These are phyloP conservation scores for Ectobius pallidus DNA, from an alignment of 2,888 invertebrate species.

Conservation along the genomic window DNA sequence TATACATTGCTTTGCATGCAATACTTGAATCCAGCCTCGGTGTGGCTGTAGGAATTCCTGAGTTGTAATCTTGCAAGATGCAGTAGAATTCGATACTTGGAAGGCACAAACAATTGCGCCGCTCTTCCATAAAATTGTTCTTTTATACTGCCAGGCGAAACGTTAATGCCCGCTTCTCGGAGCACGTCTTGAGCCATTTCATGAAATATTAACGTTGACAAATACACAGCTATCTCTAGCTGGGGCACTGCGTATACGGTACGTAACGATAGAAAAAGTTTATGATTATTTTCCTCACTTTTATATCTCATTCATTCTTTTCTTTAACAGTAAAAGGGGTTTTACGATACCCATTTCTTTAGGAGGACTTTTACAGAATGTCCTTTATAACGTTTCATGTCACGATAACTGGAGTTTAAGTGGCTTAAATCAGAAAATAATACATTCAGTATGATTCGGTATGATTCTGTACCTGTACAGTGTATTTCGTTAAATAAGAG, in stretches of 20 bases:
- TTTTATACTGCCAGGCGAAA: background rate
- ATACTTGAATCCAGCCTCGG: too few species aligned
- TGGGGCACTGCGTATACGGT: background rate
- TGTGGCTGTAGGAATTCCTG: too few species aligned
- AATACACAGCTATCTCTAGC: background rate
- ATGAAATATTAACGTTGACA: slow-evolving; percentile 16
- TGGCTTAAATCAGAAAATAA: too few species aligned
- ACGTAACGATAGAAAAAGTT: background rate
- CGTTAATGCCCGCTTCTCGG: background rate
- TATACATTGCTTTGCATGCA: too few species aligned
- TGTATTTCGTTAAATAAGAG: too few species aligned
- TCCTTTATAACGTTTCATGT: background rate
- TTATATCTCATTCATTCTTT: background rate
- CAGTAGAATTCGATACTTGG: background rate
- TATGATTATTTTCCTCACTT: slow-evolving; percentile 15
- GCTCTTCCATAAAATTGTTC: background rate
- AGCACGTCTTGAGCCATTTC: background rate
- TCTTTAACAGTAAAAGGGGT: background rate
- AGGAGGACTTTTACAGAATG: background rate
- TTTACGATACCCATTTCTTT: background rate
- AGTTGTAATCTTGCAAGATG: too few species aligned
- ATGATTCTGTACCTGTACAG: too few species aligned
- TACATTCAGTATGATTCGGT: too few species aligned
- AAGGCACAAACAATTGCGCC: slow-evolving; percentile 1
- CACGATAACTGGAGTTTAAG: too few species aligned